Base-by-base conservation (phyloP, 1,140 invertebrate species). In the Parapsyche elsis region DNA sequence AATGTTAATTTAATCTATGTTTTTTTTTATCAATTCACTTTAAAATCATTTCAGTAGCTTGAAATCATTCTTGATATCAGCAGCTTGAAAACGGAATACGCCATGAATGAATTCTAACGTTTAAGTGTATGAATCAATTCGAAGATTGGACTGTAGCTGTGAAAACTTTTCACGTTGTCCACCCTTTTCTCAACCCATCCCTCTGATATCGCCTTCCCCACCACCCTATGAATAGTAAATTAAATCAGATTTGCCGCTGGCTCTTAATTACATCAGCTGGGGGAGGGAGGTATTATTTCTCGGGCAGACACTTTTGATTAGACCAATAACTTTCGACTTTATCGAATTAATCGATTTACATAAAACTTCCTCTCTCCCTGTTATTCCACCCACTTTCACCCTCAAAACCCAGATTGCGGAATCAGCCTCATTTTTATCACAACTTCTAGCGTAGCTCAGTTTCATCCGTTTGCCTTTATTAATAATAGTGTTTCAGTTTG, bases 191-290 rank as follows among this genome's bases (percentile, higher is more conserved):
- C n/a, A 7, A 38, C 30, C 19, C 14, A 16, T 21, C 61, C 12
- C 12, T 23, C 24, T 26, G 1, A 67, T 67, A 67, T 19, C 49
- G 19, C 67, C 53, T 49, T 73, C 44, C 45, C 44, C 45, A 9
- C 19, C 74, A 67, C 67, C 75, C 77, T 81, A 77, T 81, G 80
- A 81, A 81, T 77, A 76, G 61, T 81, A 77, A 81, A 81, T 81
- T 81, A 71, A 77, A 81, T 81, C 67, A 57, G 26, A 79, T 79
- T 79, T 71, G 19, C 78, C 67, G 30, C 70, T 14, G 26, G 75
- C 70, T 73, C 21, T 77, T 81, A 76, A 81, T 81, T 77, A 67
- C 59, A 76, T 71, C 74, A 76, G 45, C 64, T 23, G 21, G 4
- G 12, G 30, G 4, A 53, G 30, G 49, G 16, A 16, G 57, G 64